Conservation (phyloP, 2,888 invertebrate genomes). For the Agrochola lota region DNA sequence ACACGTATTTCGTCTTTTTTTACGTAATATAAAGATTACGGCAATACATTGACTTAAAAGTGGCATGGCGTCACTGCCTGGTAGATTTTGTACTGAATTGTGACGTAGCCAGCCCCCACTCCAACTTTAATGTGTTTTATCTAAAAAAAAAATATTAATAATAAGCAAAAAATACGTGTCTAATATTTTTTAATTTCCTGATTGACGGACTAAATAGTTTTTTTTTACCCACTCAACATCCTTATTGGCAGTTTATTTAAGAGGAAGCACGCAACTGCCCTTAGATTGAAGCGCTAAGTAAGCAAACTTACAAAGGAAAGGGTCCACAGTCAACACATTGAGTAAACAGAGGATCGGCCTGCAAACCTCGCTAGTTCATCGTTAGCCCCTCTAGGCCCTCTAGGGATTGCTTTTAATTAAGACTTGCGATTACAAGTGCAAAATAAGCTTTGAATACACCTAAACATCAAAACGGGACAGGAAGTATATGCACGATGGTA, state of each 20-base stretch:
- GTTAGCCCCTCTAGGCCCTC: conserved; percentile 7
- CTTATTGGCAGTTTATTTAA: conserved; percentile 11
- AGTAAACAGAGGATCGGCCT: conserved; percentile 20
- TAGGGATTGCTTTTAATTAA: conserved; percentile 25
- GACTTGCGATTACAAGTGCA: neutral
- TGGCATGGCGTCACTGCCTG: too few relatives aligned
- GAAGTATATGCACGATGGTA: neutral
- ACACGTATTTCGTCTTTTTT: too few relatives aligned
- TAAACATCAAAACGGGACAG: neutral
- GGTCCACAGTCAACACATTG: conserved; percentile 31
- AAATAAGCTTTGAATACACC: neutral
- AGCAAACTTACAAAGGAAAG: conserved; percentile 29
- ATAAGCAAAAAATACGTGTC: too few relatives aligned
- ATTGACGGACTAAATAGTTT: too few relatives aligned
- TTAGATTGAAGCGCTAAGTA: conserved; percentile 36
- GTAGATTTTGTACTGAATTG: too few relatives aligned
- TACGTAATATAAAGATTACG: too few relatives aligned
- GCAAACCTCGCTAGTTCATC: conserved; percentile 8
- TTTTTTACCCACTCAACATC: too few relatives aligned
- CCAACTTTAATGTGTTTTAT: too few relatives aligned
- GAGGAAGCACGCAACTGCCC: conserved; percentile 32
- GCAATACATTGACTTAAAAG: too few relatives aligned
- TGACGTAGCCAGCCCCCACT: too few relatives aligned
- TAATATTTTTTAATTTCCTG: too few relatives aligned
- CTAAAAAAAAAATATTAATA: too few relatives aligned